Evolutionary conservation across 2,113 vertebrate species (phyloP), one percentile per base, ranked within the genome.

Genomic region (Haemorhous mexicanus): DNA sequence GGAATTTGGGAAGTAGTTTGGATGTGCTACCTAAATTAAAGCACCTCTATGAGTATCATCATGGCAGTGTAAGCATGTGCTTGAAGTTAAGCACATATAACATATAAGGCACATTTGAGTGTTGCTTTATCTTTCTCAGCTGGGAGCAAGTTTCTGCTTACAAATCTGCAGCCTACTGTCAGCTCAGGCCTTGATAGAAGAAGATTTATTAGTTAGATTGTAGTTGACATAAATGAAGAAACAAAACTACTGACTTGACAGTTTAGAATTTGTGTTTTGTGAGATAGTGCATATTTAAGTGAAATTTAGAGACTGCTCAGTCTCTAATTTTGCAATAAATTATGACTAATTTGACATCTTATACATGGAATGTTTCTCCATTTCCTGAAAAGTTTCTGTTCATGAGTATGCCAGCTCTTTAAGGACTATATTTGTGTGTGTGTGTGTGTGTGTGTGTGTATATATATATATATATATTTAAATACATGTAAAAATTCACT

Each of bases 51-150:
- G 49, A 37, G 24, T 67, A 32, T 47, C 9, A 26, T 58, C 7
- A 0, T 53, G 11, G 18, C 70, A 52, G 16, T n/a, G 27, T 61
- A 41, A 62, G n/a, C 56, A 52, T 0, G 0, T 64, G 14, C 53
- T 80, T 83, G n/a, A 88, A 49, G 22, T 70, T 64, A 61, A 68
- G 27, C 49, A 46, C 8, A 1, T 47, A 2, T 47, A 53, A 18
- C 28, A 53, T 30, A 30, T 7, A 7, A 53, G 52, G 28, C 52
- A 18, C 52, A 35, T 88, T 56, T 76, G 24, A 17, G 4, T 53
- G 47, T 59, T 85, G 19, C 28, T 16, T 79, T 64, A 4, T 26
- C 32, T 64, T 72, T 53, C 19, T 79, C n/a, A 44, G 13, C 44
- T 64, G 22, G 22, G 24, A 88, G 16, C 41, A 61, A 53, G 53